Base-by-base conservation (phyloP, 2,888 invertebrate species). In the Kryphioiulus occultus region DNA sequence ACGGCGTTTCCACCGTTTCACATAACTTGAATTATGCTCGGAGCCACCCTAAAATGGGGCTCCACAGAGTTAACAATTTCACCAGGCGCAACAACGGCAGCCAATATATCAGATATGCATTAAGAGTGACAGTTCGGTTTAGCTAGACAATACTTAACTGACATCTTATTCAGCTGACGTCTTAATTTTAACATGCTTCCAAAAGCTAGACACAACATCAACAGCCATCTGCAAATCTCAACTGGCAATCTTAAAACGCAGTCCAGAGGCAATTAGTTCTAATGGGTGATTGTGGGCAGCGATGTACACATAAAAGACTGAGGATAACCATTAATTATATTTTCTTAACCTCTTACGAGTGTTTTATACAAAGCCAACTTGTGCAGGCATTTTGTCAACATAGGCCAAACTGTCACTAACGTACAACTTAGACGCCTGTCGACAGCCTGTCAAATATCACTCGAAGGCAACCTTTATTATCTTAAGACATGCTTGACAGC, bases 11-110 rank as follows among this genome's bases (percentile, higher is more conserved):
- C 59, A 22, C 30, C 26, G 78, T 78, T 78, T 78, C 78, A 78
- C 78, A 78, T 78, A 26, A 78, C 78, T 78, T 78, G 78, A 78
- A 78, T 78, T 78, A 78, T 78, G 78, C 78, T 78, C 78, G 26
- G 26, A 78, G 78, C 78, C 78, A 78, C 78, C 30, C 78, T 78
- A 78, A 78, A 78, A 78, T 78, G 78, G 78, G 26, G 30, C 78
- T 78, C 78, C 78, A 32, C 78, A 10, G 26, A 15, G 15, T 78
- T 78, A 78, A 78, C 78, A 78, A 78, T 78, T 78, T 78, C 30
- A 32, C 78, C 30, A 12, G 30, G 30, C 68, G 26, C 68, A 9
- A 12, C n/a, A 30, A 78, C 78, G 78, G 26, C 59, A 78, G 1
- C 78, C 7, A n/a, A 9, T 68, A 68, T 22, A 68, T 22, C 17